Conservation (phyloP, 2,888 invertebrate genomes). For the Tineola bisselliella region DNA sequence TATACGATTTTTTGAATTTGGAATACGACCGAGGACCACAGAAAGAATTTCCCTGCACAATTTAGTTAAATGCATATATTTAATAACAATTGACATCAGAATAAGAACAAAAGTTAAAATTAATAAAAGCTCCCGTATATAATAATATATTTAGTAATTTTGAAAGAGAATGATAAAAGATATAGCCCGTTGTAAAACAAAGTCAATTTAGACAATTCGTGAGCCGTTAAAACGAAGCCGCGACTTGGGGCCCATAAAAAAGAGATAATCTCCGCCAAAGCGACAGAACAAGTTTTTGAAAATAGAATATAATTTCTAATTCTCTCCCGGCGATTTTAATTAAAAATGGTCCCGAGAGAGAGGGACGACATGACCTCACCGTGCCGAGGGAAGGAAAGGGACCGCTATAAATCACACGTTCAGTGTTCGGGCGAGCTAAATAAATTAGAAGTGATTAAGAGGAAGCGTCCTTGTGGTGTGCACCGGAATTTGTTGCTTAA, state of each 20-base stretch:
- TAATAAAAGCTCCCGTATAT: background rate
- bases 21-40: too few relatives aligned
- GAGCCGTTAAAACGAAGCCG: conserved; percentile 57
- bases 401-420: conserved; percentile 56
- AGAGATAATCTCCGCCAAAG: conserved; percentile 64
- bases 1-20: too few relatives aligned
- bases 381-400: conserved; percentile 45
- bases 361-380: conserved; percentile 38
- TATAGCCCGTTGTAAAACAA: conserved; percentile 24
- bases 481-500: conserved; percentile 24
- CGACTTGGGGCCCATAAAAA: conserved; percentile 65
- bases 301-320: conserved; percentile 70
- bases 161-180: conserved; percentile 8
- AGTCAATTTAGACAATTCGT: conserved; percentile 59
- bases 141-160: background rate
- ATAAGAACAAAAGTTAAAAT: background rate
- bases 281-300: conserved; percentile 66
- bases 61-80: background rate
- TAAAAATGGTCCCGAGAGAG: conserved; percentile 65
- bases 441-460: conserved; percentile 69
- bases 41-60: background rate
- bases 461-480: conserved; percentile 55
- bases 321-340: conserved; percentile 65
- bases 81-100: too few relatives aligned
- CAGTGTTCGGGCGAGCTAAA: conserved; percentile 59